Conservation (phyloP, 2,888 invertebrate genomes). For the Polymixis lichenea region DNA sequence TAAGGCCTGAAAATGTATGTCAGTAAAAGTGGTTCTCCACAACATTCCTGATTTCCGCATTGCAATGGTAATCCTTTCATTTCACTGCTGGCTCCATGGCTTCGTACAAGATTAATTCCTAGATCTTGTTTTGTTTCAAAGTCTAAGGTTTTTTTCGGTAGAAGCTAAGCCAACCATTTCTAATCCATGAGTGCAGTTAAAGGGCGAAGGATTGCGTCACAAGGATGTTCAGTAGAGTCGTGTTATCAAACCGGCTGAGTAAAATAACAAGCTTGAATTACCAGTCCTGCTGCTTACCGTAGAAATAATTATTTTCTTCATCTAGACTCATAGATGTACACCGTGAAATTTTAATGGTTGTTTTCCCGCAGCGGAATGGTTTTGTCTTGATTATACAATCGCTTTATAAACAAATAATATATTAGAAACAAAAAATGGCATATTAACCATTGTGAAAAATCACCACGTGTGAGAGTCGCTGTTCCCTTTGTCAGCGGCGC, state of each 20-base stretch:
- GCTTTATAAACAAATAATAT: no score
- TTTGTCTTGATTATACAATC: no score
- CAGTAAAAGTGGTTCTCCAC: constrained; percentile 32
- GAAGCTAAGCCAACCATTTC: not conserved
- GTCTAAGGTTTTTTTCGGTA: not conserved
- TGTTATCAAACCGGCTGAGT: no score
- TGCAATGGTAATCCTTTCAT: constrained; percentile 16
- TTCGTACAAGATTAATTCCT: not conserved
- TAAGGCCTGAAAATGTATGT: constrained; percentile 4
- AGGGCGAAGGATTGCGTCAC: not conserved
- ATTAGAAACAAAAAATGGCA: no score
- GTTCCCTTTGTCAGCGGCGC: no score
- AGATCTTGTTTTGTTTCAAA: not conserved
- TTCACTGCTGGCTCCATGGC: not conserved
- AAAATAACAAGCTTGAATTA: not conserved
- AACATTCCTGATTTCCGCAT: constrained; percentile 30
- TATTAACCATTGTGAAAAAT: no score
- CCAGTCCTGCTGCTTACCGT: not conserved
- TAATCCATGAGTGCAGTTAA: not conserved
- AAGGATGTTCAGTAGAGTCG: no score
- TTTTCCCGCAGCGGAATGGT: no score
- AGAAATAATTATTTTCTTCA: not conserved
- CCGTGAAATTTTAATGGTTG: no score
- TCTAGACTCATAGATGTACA: no score
- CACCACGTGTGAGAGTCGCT: no score